These are phyloP conservation scores for Pristiophorus japonicus DNA, from an alignment of 2,113 vertebrate genomes.

Conservation along the genomic window DNA sequence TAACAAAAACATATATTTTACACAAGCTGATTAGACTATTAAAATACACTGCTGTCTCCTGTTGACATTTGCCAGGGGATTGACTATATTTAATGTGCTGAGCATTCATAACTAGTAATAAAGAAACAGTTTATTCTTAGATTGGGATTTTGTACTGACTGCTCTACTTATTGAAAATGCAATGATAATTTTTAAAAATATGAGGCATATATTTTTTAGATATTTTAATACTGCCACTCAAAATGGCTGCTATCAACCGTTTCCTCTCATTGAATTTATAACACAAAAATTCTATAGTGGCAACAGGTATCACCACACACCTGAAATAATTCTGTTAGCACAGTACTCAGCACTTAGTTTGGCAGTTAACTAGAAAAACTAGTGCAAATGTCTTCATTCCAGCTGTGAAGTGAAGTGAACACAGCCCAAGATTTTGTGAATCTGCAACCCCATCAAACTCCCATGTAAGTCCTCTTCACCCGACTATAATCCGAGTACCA, in stretches of 20 bases:
- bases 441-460: background rate
- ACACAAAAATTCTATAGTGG: background rate
- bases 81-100: background rate
- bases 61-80: constrained; percentile 27
- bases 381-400: background rate
- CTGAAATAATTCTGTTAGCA: background rate
- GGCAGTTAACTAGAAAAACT: background rate
- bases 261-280: background rate
- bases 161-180: background rate
- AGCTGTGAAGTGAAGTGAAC: background rate
- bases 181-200: background rate
- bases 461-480: background rate
- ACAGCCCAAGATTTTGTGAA: background rate
- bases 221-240: background rate
- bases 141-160: background rate
- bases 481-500: background rate
- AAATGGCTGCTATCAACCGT: background rate
- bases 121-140: background rate
- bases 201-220: background rate
- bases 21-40: constrained; percentile 35
- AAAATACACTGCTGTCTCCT: constrained; percentile 23
- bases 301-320: background rate
- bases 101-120: constrained; percentile 18
- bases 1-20: constrained; percentile 38
- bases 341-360: background rate